Evolutionary conservation across 2,888 invertebrate species (phyloP).

Genomic region (Ophion ellenae): DNA sequence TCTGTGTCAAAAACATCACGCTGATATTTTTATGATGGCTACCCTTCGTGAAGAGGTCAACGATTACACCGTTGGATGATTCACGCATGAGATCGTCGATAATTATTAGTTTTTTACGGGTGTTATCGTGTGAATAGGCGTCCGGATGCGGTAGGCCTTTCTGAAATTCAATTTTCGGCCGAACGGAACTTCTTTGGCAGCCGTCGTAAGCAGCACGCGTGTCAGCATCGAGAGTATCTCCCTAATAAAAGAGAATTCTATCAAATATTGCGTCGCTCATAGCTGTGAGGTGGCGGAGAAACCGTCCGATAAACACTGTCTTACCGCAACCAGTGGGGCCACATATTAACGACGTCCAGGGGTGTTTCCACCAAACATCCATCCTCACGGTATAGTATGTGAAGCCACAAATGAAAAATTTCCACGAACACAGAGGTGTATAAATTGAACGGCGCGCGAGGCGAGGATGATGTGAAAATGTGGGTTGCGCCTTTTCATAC

Average conservation of each 20-base stretch:
- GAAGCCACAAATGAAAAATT: background rate
- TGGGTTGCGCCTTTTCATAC: too few species aligned
- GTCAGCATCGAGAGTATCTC: constrained; percentile 6
- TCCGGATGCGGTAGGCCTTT: constrained; percentile 32
- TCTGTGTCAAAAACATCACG: constrained; percentile 43
- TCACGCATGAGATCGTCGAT: constrained; percentile 39
- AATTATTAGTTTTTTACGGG: constrained; percentile 18
- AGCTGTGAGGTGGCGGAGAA: background rate
- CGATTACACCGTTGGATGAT: constrained; percentile 8
- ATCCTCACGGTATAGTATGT: background rate
- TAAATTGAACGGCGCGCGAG: too few species aligned
- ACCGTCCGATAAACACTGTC: background rate
- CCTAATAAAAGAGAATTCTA: constrained; percentile 60
- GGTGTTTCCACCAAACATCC: background rate
- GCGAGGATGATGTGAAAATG: too few species aligned
- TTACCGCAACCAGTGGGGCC: constrained; percentile 6
- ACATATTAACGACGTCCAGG: constrained; percentile 1
- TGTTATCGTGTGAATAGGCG: constrained; percentile 29
- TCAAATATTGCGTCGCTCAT: constrained; percentile 50
- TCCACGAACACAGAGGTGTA: background rate
- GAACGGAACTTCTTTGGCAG: too few species aligned
- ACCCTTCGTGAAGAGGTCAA: constrained; percentile 7
- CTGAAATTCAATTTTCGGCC: constrained; percentile 44
- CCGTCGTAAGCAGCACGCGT: too few species aligned
- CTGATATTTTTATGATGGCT: constrained; percentile 64